These are phyloP conservation scores for Nephotettix cincticeps DNA, from an alignment of 1,140 invertebrate species.

Conservation along the genomic window DNA sequence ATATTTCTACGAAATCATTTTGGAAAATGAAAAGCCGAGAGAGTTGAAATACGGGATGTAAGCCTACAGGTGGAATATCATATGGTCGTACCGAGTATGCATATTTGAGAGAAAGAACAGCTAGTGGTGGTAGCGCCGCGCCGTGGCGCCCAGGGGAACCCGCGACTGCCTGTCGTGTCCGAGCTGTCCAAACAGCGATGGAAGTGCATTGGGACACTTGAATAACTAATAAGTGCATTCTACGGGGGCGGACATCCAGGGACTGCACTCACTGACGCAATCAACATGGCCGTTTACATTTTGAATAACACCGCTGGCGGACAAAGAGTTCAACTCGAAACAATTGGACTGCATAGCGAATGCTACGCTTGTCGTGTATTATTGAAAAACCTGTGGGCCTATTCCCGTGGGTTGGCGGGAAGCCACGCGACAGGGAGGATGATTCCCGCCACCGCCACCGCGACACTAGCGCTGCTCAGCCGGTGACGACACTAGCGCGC, in stretches of 20 bases:
- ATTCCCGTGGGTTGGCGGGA: slow-evolving; percentile 2
- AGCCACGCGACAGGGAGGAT: not conserved
- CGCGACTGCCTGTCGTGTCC: too few species aligned
- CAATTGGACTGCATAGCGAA: slow-evolving; percentile 22
- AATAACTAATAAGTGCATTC: slow-evolving; percentile 27
- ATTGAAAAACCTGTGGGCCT: slow-evolving; percentile 19
- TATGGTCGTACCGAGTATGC: not conserved
- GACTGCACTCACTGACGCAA: slow-evolving; percentile 21
- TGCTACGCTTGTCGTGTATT: slow-evolving; percentile 21
- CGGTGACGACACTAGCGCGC: not conserved
- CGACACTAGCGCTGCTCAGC: not conserved
- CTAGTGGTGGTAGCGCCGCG: not conserved
- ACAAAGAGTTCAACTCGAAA: slow-evolving; percentile 19
- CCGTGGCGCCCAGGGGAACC: too few species aligned
- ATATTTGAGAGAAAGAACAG: not conserved
- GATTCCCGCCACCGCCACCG: not conserved
- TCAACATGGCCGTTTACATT: slow-evolving; percentile 16
- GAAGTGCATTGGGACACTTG: slow-evolving; percentile 24
- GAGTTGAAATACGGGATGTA: too few species aligned
- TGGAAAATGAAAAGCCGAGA: too few species aligned
- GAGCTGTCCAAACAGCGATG: slow-evolving; percentile 9
- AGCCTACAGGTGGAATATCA: too few species aligned
- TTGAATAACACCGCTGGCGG: slow-evolving; percentile 10
- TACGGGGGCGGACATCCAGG: slow-evolving; percentile 16
- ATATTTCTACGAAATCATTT: too few species aligned